These are phyloP conservation scores for Plectrocnemia conspersa DNA, from an alignment of 1,140 invertebrate species.

Conservation along the genomic window DNA sequence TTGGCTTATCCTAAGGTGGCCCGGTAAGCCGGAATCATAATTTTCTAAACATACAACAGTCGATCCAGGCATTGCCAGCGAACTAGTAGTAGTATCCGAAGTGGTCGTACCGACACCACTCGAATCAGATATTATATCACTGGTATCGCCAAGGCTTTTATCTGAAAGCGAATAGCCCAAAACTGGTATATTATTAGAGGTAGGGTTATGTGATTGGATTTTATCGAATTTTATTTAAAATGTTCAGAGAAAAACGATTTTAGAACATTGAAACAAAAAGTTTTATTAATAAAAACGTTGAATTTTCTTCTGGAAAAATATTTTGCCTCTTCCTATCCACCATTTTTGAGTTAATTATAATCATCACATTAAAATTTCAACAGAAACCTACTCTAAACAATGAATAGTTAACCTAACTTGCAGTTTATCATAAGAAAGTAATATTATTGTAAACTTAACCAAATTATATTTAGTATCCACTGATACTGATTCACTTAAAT, in stretches of 20 bases:
- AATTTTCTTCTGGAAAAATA: too few relatives aligned
- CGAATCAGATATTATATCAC: conserved; percentile 85
- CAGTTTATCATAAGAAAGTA: too few relatives aligned
- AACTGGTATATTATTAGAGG: conserved; percentile 35
- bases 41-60: conserved; percentile 84
- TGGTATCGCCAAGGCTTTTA: conserved; percentile 80
- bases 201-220: conserved; percentile 4
- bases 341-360: too few relatives aligned
- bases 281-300: neutral
- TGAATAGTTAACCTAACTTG: too few relatives aligned
- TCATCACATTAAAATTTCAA: too few relatives aligned
- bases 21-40: conserved; percentile 66
- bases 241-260: neutral
- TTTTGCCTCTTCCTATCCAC: too few relatives aligned
- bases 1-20: conserved; percentile 74
- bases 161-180: conserved; percentile 56
- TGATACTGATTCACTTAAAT: too few relatives aligned
- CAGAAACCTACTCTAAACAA: too few relatives aligned
- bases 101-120: conserved; percentile 84
- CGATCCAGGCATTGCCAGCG: conserved; percentile 70
- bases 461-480: too few relatives aligned
- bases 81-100: conserved; percentile 76
- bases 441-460: too few relatives aligned
- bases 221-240: neutral
- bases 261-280: neutral